A percentile compares a stretch with the other conserved stretches of the same genome.
phyloP scores from a whole-genome alignment of 2,797 vertebrate species.

The Phataginus tricuspis region DNA sequence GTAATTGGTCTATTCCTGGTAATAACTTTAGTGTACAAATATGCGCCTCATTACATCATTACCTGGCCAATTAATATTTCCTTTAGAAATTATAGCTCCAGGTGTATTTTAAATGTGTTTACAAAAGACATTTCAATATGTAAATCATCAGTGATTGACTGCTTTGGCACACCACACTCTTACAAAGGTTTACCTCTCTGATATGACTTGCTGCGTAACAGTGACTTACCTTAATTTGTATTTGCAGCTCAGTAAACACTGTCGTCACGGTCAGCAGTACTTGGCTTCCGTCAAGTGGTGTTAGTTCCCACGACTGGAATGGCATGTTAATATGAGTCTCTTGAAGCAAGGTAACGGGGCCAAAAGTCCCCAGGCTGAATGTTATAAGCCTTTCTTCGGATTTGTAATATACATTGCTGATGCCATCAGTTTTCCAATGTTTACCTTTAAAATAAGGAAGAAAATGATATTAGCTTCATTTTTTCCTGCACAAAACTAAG shows the following conservation, averaged over 20 bases:
- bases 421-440: slow-evolving; percentile 90
- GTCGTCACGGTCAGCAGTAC: slow-evolving; percentile 87
- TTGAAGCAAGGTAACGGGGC: slow-evolving; percentile 90
- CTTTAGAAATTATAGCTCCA: not conserved
- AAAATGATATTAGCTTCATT: not conserved
- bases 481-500: not conserved
- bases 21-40: not conserved
- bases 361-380: slow-evolving; percentile 89
- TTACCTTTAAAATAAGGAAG: slow-evolving; percentile 83
- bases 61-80: not conserved
- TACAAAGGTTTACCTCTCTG: not conserved
- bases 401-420: slow-evolving; percentile 83
- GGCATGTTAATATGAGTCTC: slow-evolving; percentile 91
- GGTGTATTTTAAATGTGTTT: not conserved
- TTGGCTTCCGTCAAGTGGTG: slow-evolving; percentile 86
- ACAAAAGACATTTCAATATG: not conserved
- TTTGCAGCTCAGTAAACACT: slow-evolving; percentile 86
- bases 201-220: not conserved
- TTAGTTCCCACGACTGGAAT: slow-evolving; percentile 92
- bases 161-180: not conserved
- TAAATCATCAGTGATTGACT: not conserved
- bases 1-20: not conserved
- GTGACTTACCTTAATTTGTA: slow-evolving; percentile 90
- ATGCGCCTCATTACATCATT: not conserved
- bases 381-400: slow-evolving; percentile 83